A percentile compares a stretch with the other conserved stretches of the same genome.
These are phyloP conservation scores for cat (Felis catus) DNA, from an alignment of 2,113 vertebrate species.

Conservation along the genomic window F.catus_Fca126_mat1.0 CM031411.1:86392501-86393000, in stretches of 20 bases:
- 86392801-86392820: background rate
- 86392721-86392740: background rate
- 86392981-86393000: too few species aligned
- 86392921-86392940: too few species aligned
- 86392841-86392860: background rate
- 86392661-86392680: background rate
- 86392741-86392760: background rate
- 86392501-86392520: background rate
- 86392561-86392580: background rate
- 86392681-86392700: background rate
- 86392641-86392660: background rate
- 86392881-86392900: background rate
- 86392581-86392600: background rate
- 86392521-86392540: background rate
- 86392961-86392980: too few species aligned
- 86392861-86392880: background rate
- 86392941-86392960: too few species aligned
- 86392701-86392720: background rate
- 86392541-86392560: background rate
- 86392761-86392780: background rate
- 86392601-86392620: background rate
- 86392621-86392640: background rate
- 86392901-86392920: too few species aligned
- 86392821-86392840: background rate
- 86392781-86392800: background rate